phyloP scores from a whole-genome alignment of 2,888 invertebrate species.

The Thumatha senex region DNA sequence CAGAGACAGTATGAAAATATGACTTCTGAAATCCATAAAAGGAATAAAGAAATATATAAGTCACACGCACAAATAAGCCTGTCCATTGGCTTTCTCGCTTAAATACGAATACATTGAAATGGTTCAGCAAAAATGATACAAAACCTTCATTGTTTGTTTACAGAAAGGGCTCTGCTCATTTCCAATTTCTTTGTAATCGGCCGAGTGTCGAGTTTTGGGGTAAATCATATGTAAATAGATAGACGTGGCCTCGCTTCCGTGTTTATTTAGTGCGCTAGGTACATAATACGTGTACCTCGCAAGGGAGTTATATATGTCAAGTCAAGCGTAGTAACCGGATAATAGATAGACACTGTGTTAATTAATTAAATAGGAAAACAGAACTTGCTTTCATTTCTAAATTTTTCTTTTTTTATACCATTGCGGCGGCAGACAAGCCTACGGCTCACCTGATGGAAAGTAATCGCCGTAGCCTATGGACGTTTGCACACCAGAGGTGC shows the following conservation, averaged over 20 bases:
- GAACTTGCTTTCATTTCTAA: no score
- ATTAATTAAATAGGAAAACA: conserved; percentile 11
- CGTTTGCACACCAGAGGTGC: no score
- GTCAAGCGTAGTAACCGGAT: conserved; percentile 21
- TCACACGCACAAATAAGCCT: conserved; percentile 26
- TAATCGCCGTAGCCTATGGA: no score
- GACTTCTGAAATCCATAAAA: conserved; percentile 9
- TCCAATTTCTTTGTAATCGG: conserved; percentile 40
- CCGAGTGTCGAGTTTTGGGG: conserved; percentile 16
- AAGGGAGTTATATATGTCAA: conserved; percentile 14
- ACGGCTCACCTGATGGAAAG: no score
- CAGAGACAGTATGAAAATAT: conserved; percentile 10
- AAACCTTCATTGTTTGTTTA: conserved; percentile 29
- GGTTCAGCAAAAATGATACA: conserved; percentile 30
- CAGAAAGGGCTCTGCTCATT: conserved; percentile 26
- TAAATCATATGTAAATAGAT: conserved; percentile 37
- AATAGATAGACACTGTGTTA: conserved; percentile 13
- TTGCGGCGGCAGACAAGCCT: no score
- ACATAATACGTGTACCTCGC: conserved; percentile 19
- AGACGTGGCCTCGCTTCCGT: conserved; percentile 5
- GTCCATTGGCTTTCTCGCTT: conserved; percentile 18
- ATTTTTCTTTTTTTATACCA: no score
- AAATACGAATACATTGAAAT: conserved; percentile 20
- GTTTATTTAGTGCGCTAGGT: conserved; percentile 28
- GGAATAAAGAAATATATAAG: conserved; percentile 25